Evolutionary conservation across 2,888 invertebrate species (phyloP), one percentile per base, ranked within the genome.

Genomic region (Cephus runcator): DNA sequence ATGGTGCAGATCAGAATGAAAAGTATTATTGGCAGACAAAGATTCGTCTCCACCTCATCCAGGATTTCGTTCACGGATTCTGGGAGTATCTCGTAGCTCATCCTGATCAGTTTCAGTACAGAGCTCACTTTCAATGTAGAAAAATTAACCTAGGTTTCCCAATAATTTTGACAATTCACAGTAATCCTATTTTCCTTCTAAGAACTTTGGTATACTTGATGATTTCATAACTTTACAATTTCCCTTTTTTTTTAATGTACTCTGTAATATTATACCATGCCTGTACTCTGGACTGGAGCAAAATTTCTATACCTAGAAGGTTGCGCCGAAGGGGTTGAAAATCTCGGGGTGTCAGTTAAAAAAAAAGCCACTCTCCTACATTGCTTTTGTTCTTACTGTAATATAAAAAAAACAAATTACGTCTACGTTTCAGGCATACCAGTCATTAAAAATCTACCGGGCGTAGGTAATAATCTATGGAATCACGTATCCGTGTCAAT

Each of bases 11-110:
- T 73, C 15, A 89, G 69, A 34, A 91, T 87, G 11, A 89, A 31
- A 33, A 90, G 34, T 31, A 91, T 82, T 34, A 91, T 86, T 9
- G 90, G 90, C n/a, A 91, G 80, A 34, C 88, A 87, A 1, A 90
- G 84, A 34, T 81, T 85, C 33, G 84, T 84, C 78, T 91, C 91
- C 12, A 89, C 85, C 74, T 87, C 87, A 76, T 88, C 88, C 76
- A 91, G 83, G 75, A 89, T 81, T 11, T 81, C 77, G 77, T 90
- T 85, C 33, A 90, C 84, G 77, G 79, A 82, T 68, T 85, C 84
- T 35, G 91, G 87, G 33, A 91, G 80, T 40, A 90, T 71, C 34
- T 71, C 56, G 56, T 56, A 56, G 56, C 56, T 56, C 56, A 56
- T 56, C 56, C 56, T 56, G 56, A 56, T 56, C 56, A 56, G 40